Evolutionary conservation across 2,888 invertebrate genomes (phyloP).

Genomic region (Thymelicus acteon): DNA sequence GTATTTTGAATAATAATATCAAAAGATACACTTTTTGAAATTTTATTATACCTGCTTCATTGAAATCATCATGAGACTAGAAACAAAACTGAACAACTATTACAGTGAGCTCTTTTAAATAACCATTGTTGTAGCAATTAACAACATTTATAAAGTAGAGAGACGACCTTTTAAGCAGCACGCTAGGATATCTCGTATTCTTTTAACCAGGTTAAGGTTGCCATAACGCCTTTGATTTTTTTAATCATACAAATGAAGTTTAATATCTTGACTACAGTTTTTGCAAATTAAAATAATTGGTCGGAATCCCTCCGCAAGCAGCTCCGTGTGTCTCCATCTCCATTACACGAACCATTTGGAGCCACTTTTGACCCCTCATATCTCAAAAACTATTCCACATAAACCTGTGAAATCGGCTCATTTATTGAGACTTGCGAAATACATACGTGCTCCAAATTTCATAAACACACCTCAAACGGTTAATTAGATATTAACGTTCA

Average conservation of each 20-base stretch:
- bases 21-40: not conserved
- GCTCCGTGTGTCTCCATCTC: no score
- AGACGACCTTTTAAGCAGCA: slow-evolving; percentile 42
- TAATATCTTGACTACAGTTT: not conserved
- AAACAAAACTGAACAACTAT: slow-evolving; percentile 19
- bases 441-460: no score
- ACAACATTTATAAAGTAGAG: slow-evolving; percentile 19
- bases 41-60: slow-evolving; percentile 15
- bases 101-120: slow-evolving; percentile 24
- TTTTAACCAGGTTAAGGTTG: slow-evolving; percentile 40
- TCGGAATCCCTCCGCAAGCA: no score
- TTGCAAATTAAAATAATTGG: not conserved
- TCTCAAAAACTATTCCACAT: no score
- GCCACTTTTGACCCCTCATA: no score
- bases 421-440: no score
- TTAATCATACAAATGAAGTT: not conserved
- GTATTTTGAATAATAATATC: slow-evolving; percentile 18
- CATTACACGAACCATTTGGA: no score
- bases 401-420: no score
- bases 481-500: no score
- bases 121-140: slow-evolving; percentile 22
- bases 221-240: slow-evolving; percentile 10
- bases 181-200: slow-evolving; percentile 39
- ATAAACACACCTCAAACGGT: no score
- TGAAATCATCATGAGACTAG: slow-evolving; percentile 35